Base-by-base conservation (phyloP, 2,113 vertebrate species). In the Thymallus thymallus region DNA sequence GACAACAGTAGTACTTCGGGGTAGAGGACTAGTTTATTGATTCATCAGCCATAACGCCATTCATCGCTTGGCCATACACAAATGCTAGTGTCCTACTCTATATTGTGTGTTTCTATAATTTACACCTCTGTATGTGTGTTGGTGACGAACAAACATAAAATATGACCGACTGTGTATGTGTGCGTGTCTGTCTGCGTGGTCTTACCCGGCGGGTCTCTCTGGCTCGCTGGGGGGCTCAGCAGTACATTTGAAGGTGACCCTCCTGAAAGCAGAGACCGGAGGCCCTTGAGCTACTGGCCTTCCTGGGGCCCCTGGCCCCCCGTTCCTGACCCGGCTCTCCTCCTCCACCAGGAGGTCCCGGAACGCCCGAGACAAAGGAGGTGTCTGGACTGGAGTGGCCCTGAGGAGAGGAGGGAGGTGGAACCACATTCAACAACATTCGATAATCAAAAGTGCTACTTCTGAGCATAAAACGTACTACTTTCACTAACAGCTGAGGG, bases 261-360 rank as follows among this genome's bases (percentile, higher is more conserved):
- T 96, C 91, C 90, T 95, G 69, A 87, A 68, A 82, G 79, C 74
- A 77, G 88, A 74, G 72, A 84, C 80, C 13, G 86, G 77, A 22
- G 83, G 87, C 64, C 68, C 76, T 16, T 76, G 68, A 72, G 46
- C 35, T n/a, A 20, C 71, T 14, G 76, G 89, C 26, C 86, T 93
- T 85, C 86, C 94, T 32, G 74, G 73, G 85, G 26, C 68, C 84
- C 78, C 71, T 82, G 89, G 82, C 26, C 84, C 90, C 73, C 67
- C 85, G 6, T 64, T 74, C 80, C 61, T 86, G 74, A 92, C 22
- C 71, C 72, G 74, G 74, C 89, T 95, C 87, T 95, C 94, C 85
- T 96, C 96, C 87, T 97, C 94, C 62, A 89, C 84, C 78, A 95
- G 83, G 56, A 98, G 92, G 72, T 96, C 93, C 76, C 94, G 91